A percentile compares a stretch with the other conserved stretches of the same genome.
phyloP scores from a whole-genome alignment of 2,797 vertebrate genomes.

The Austrolebias charrua region DNA sequence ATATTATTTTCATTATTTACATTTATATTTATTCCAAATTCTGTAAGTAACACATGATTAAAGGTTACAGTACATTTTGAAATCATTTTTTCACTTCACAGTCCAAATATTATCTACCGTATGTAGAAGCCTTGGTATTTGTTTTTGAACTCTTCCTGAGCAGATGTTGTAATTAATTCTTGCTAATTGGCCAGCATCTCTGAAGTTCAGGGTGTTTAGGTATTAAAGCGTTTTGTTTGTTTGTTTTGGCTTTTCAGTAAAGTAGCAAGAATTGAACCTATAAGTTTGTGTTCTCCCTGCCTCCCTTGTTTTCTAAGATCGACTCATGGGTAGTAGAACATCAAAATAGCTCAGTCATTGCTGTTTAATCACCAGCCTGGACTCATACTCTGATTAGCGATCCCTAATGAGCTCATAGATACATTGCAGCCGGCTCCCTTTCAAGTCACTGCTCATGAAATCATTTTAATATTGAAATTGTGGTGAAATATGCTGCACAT shows the following conservation, averaged over 20 bases:
- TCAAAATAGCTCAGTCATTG: conserved; percentile 54
- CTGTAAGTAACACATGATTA: conserved; percentile 7
- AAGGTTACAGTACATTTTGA: conserved; percentile 12
- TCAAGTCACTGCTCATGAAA: conserved; percentile 51
- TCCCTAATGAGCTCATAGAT: conserved; percentile 55
- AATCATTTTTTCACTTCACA: conserved; percentile 15
- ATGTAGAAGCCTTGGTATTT: conserved; percentile 26
- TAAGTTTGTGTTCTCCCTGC: conserved; percentile 17
- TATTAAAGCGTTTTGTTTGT: conserved; percentile 15
- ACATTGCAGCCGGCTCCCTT: conserved; percentile 32
- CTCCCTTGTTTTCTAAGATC: conserved; percentile 31
- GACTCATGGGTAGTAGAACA: conserved; percentile 47
- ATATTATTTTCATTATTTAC: conserved; percentile 3
- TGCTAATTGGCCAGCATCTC: conserved; percentile 57
- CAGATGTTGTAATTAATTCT: conserved; percentile 58
- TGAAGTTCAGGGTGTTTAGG: conserved; percentile 28
- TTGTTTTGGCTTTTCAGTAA: conserved; percentile 38
- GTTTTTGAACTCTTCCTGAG: conserved; percentile 38
- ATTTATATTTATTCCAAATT: conserved; percentile 1
- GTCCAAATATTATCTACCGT: neutral
- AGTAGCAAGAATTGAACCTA: conserved; percentile 27
- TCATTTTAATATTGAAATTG: conserved; percentile 33
- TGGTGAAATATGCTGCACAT: conserved; percentile 18
- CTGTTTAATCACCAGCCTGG: conserved; percentile 56
- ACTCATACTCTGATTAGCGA: conserved; percentile 61